These are phyloP conservation scores for Agrilus planipennis DNA, from an alignment of 1,140 invertebrate species.

Conservation along the genomic window DNA sequence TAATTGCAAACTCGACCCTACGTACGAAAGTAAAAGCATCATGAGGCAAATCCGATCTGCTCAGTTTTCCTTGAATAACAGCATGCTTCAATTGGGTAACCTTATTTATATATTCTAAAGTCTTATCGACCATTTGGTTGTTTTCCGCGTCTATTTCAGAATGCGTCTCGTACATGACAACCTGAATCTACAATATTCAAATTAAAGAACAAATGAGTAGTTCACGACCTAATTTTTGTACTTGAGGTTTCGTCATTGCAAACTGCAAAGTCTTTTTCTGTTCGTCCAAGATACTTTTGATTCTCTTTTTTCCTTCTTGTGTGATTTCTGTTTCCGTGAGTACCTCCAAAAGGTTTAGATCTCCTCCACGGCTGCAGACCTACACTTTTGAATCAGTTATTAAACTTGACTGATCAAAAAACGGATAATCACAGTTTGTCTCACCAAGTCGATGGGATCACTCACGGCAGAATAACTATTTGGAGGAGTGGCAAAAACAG, in stretches of 20 bases:
- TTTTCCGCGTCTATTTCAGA: slow-evolving; percentile 55
- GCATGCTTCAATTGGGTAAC: slow-evolving; percentile 48
- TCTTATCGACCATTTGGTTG: slow-evolving; percentile 45
- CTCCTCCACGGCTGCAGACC: slow-evolving; percentile 49
- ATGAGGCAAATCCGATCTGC: neutral
- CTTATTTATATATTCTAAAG: slow-evolving; percentile 48
- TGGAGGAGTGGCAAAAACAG: slow-evolving; percentile 58
- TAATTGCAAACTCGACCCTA: neutral
- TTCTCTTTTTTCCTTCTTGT: slow-evolving; percentile 41
- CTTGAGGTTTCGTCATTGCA: slow-evolving; percentile 55
- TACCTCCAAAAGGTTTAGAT: slow-evolving; percentile 52
- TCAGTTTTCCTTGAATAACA: slow-evolving; percentile 35
- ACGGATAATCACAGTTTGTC: too few relatives aligned
- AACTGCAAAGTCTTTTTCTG: slow-evolving; percentile 51
- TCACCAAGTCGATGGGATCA: slow-evolving; percentile 59
- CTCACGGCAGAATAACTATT: slow-evolving; percentile 62
- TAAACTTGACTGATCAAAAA: neutral
- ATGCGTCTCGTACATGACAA: slow-evolving; percentile 58
- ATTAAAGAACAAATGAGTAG: slow-evolving; percentile 1
- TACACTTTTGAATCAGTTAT: slow-evolving; percentile 3
- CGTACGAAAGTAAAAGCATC: neutral
- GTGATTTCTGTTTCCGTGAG: slow-evolving; percentile 52
- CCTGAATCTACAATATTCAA: slow-evolving; percentile 41
- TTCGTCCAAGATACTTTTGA: slow-evolving; percentile 48
- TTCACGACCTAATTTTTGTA: slow-evolving; percentile 17